Conservation (phyloP, 2,113 vertebrate species). For the Charadrius vociferus region DNA sequence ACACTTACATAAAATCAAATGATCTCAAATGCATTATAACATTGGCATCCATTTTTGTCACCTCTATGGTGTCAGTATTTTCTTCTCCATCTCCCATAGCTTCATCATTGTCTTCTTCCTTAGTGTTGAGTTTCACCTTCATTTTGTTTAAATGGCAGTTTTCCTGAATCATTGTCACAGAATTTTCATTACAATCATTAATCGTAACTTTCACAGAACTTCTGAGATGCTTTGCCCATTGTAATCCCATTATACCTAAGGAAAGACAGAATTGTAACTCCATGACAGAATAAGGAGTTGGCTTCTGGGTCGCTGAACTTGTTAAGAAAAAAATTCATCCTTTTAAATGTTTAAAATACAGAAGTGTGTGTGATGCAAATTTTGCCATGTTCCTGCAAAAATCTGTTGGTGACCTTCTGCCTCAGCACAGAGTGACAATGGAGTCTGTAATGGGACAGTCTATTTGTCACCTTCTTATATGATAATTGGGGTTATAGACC, state of each 20-base stretch:
- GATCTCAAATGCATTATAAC: conserved; percentile 94
- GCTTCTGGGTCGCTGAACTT: background rate
- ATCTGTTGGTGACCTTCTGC: background rate
- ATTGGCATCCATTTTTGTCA: conserved; percentile 96
- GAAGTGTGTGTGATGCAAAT: background rate
- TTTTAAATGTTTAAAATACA: background rate
- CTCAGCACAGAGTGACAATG: background rate
- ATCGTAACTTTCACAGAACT: conserved; percentile 90
- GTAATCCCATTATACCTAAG: conserved; percentile 95
- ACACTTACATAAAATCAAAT: conserved; percentile 96
- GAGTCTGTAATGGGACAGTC: background rate
- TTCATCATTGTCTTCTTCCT: conserved; percentile 66
- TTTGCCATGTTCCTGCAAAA: background rate
- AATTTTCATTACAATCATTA: conserved; percentile 91
- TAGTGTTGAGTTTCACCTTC: conserved; percentile 75
- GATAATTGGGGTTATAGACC: accelerated
- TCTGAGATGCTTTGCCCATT: conserved; percentile 95
- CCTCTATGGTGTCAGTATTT: conserved; percentile 82
- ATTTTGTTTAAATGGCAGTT: conserved; percentile 95
- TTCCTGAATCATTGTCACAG: conserved; percentile 91
- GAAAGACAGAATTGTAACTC: conserved; percentile 14
- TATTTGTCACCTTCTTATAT: background rate
- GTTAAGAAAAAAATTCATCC: accelerated
- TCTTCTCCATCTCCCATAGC: conserved; percentile 62
- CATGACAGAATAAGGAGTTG: background rate